Conservation (phyloP, 2,888 invertebrate species). For the Andrena flavipes region DNA sequence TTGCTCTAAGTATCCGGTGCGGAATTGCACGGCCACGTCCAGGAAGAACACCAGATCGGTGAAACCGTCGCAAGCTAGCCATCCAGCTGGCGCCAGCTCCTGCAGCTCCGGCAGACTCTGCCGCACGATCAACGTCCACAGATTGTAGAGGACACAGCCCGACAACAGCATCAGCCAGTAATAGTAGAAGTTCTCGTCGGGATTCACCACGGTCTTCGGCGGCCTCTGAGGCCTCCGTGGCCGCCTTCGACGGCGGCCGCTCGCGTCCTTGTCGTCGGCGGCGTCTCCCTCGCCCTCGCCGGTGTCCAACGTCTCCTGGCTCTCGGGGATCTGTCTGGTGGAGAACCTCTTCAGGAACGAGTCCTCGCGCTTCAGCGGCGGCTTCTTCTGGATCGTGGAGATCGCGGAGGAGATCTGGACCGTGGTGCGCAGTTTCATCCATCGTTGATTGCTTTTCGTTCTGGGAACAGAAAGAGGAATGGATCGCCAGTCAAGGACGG, state of each 20-base stretch:
- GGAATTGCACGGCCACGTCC: constrained; percentile 95
- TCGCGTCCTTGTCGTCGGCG: constrained; percentile 85
- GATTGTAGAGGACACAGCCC: constrained; percentile 95
- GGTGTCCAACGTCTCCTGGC: constrained; percentile 92
- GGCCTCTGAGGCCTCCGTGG: constrained; percentile 90
- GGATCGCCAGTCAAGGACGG: constrained; percentile 48
- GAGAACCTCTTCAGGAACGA: constrained; percentile 97
- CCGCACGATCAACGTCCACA: constrained; percentile 97
- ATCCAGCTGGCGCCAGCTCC: constrained; percentile 90
- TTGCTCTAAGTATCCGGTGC: constrained; percentile 97
- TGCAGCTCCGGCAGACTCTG: constrained; percentile 97
- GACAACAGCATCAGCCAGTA: constrained; percentile 97
- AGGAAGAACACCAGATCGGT: constrained; percentile 95
- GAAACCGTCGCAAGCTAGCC: constrained; percentile 93
- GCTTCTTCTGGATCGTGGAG: constrained; percentile 92
- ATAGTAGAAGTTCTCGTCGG: constrained; percentile 98
- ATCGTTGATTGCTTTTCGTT: constrained; percentile 97
- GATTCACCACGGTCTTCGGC: constrained; percentile 94
- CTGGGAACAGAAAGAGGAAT: constrained; percentile 85
- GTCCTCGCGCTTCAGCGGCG: constrained; percentile 95
- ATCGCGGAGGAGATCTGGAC: constrained; percentile 96
- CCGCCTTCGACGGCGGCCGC: constrained; percentile 87
- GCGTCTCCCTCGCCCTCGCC: constrained; percentile 88
- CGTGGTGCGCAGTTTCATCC: constrained; percentile 98
- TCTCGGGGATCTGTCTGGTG: constrained; percentile 95